Conservation (phyloP, 2,797 vertebrate species). For the Acropternis orthonyx region DNA sequence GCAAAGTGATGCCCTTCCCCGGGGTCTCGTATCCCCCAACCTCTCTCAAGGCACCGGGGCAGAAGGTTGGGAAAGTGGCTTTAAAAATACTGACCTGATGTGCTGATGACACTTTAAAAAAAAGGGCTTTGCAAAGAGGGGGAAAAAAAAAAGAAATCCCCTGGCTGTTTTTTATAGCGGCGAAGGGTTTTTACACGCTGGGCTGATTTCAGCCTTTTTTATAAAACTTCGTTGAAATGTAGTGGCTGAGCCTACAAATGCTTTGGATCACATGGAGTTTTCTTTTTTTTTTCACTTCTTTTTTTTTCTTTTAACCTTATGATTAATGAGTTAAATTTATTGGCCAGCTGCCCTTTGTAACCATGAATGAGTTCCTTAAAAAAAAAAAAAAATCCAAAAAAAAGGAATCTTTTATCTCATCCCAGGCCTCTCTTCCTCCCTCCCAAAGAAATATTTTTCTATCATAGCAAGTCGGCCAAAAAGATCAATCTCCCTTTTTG, state of each 20-base stretch:
- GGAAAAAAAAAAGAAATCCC: background rate
- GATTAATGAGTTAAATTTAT: conserved; percentile 58
- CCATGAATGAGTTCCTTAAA: conserved; percentile 50
- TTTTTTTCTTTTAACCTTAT: background rate
- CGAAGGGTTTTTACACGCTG: background rate
- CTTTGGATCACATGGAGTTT: background rate
- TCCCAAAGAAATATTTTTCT: conserved; percentile 53
- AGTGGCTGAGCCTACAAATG: background rate
- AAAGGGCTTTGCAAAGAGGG: background rate
- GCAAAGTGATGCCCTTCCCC: background rate
- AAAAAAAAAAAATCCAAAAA: background rate
- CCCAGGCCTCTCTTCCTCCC: conserved; percentile 16
- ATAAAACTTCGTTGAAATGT: conserved; percentile 14
- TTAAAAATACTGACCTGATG: background rate
- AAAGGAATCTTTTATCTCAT: conserved; percentile 48
- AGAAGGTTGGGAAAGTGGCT: background rate
- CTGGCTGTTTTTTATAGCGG: background rate
- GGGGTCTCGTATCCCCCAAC: background rate
- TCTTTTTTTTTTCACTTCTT: background rate
- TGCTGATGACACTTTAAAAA: background rate
- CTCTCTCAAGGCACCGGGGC: background rate
- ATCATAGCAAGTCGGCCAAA: background rate
- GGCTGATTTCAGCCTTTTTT: background rate
- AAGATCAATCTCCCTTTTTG: conserved; percentile 17
- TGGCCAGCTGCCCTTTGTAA: conserved; percentile 54